phyloP scores from a whole-genome alignment of 53 echinoderm and acorn worm genomes.

The Antedon mediterranea region DNA sequence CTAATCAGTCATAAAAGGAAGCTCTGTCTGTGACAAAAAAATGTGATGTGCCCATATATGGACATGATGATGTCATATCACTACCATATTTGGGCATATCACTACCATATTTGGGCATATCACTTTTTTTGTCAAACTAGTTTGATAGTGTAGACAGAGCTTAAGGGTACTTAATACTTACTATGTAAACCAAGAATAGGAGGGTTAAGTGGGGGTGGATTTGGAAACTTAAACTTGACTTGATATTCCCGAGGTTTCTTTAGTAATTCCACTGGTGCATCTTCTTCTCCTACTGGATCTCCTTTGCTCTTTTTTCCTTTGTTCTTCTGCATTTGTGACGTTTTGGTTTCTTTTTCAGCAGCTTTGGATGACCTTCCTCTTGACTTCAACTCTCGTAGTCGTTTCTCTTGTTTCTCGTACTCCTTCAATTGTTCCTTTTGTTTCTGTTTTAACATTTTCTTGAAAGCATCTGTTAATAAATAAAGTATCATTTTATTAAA shows the following conservation, averaged over 20 bases:
- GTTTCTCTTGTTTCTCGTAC: constrained; percentile 94
- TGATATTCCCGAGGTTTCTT: constrained; percentile 83
- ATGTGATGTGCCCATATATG: too few species aligned
- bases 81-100: too few species aligned
- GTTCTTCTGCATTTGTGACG: constrained; percentile 37
- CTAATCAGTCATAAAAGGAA: too few species aligned
- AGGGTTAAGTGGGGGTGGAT: constrained; percentile 67
- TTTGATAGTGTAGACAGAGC: too few species aligned
- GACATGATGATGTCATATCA: too few species aligned
- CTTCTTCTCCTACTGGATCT: constrained; percentile 57
- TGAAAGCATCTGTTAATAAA: constrained; percentile 67
- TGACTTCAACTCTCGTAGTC: constrained; percentile 55
- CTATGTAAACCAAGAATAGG: constrained; percentile 80
- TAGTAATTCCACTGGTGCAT: constrained; percentile 52
- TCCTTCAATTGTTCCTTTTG: constrained; percentile 89
- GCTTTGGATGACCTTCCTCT: constrained; percentile 76
- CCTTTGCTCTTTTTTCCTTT: constrained; percentile 45
- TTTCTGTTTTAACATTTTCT: constrained; percentile 94
- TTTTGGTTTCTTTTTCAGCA: constrained; percentile 66
- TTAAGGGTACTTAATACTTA: constrained; percentile 42
- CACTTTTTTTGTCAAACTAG: neutral
- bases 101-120: too few species aligned
- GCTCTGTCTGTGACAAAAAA: too few species aligned
- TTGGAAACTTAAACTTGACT: constrained; percentile 82
- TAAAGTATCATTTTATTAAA: too few species aligned